Conservation (phyloP, 37 sponge, comb jelly and placozoan genomes). For the Ianthella basta region DNA sequence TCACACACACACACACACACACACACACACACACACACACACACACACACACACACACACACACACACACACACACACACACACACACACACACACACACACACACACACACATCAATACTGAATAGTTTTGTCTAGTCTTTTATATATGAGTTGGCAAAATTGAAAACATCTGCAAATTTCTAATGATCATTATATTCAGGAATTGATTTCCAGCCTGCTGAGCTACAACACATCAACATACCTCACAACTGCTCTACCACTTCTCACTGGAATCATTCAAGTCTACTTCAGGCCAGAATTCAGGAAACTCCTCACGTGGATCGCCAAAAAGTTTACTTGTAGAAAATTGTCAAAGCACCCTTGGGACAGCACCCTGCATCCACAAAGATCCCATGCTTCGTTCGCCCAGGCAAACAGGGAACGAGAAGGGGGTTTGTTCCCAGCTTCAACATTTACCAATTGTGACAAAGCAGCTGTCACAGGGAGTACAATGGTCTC, state of each 20-base stretch:
- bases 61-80: slow-evolving; percentile 2
- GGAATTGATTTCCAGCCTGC: slow-evolving; percentile 19
- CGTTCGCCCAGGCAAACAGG: not conserved
- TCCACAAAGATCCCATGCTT: not conserved
- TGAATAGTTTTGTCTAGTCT: too few species aligned
- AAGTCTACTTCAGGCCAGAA: slow-evolving; percentile 55
- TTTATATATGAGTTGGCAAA: too few species aligned
- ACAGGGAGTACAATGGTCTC: too few species aligned
- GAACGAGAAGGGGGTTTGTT: too few species aligned
- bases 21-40: not conserved
- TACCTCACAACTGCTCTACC: slow-evolving; percentile 15
- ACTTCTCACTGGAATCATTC: not conserved
- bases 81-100: too few species aligned
- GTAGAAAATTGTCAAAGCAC: not conserved
- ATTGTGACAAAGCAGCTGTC: too few species aligned
- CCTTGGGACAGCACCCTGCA: not conserved
- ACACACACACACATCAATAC: too few species aligned
- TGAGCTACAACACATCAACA: not conserved
- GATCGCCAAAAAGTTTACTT: not conserved
- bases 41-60: not conserved
- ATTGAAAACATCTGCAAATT: too few species aligned
- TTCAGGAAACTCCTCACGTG: slow-evolving; percentile 44
- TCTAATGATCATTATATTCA: too few species aligned
- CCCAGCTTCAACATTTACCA: too few species aligned
- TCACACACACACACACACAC: too few species aligned